Evolutionary conservation across 2,113 vertebrate species (phyloP), one percentile per base, ranked within the genome.

Genomic region (Scalopus aquaticus): DNA sequence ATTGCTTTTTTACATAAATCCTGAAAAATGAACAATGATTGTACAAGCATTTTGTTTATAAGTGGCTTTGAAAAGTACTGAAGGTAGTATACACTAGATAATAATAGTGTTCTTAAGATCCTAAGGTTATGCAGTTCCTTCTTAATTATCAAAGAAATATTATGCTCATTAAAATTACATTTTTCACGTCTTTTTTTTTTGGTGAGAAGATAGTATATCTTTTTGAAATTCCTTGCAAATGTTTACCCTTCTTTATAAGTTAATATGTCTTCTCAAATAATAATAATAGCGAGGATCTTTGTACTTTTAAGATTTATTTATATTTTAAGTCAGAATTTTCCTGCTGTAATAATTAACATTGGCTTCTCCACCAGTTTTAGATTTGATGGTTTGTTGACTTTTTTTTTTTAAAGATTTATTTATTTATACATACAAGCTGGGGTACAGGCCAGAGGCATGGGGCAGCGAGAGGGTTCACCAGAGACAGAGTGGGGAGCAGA

Each of bases 261-360:
- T 92, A 83, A 87, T 95, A 89, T 92, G n/a, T n/a, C n/a, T 70
- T 72, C 58, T 76, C 67, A 84, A 90, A 90, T 88, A 92, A 72
- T 60, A 89, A 80, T 89, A 65, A 65, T 35, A 92, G 87, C 62
- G 84, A 92, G 12, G 74, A 89, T 67, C 46, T 94, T 94, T 91
- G 44, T 44, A 44, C 44, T 44, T 91, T 64, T 92, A 74, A 95
- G 46, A 87, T 92, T 69, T 91, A 91, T 72, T 74, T 42, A 11
- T 86, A 79, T 91, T 92, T 95, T 90, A 69, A 95, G 83, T 19
- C 74, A 88, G 69, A 90, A 89, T 92, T 91, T 93, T 95, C 24
- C 70, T 95, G 76, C 42, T 79, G 24, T 58, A 73, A 5, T 78
- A 78, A 91, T 96, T 96, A 56, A 65, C 70, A 88, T 92, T 95